Evolutionary conservation across 2,113 vertebrate genomes (phyloP).

Genomic region (Danionella cerebrum): DNA sequence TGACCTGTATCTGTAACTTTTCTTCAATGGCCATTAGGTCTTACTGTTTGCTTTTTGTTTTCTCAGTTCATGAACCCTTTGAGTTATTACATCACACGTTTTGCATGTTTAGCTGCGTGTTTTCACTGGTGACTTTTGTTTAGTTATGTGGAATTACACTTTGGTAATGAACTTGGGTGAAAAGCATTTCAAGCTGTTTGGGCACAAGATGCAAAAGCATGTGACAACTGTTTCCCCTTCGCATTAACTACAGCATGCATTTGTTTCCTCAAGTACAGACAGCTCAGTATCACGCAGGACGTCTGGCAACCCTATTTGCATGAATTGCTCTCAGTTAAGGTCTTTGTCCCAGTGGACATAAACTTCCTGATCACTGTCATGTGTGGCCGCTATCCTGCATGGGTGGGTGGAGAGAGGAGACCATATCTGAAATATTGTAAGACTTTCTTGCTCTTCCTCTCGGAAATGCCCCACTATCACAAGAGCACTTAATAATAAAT

Average conservation of each 20-base stretch:
- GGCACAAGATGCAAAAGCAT: neutral
- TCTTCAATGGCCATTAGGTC: too few species aligned
- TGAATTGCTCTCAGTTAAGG: neutral
- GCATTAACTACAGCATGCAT: neutral
- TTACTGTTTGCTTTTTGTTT: too few species aligned
- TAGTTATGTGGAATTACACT: too few species aligned
- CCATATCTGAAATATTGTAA: slow-evolving; percentile 14
- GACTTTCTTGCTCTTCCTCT: slow-evolving; percentile 34
- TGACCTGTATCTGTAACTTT: too few species aligned
- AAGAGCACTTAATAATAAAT: slow-evolving; percentile 39
- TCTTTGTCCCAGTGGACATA: neutral
- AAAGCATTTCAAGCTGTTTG: neutral
- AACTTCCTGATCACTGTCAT: neutral
- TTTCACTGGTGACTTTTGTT: too few species aligned
- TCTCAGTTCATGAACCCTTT: too few species aligned
- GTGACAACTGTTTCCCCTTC: neutral
- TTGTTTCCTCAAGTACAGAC: neutral
- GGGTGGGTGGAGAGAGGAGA: neutral
- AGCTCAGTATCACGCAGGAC: neutral
- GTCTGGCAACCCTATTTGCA: neutral
- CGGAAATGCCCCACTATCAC: slow-evolving; percentile 43
- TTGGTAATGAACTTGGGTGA: too few species aligned
- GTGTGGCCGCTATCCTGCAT: neutral
- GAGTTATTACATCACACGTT: too few species aligned
- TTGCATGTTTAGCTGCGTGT: too few species aligned